These are phyloP conservation scores for Gymnothorax javanicus DNA, from an alignment of 2,797 vertebrate species.

Conservation along the genomic window DNA sequence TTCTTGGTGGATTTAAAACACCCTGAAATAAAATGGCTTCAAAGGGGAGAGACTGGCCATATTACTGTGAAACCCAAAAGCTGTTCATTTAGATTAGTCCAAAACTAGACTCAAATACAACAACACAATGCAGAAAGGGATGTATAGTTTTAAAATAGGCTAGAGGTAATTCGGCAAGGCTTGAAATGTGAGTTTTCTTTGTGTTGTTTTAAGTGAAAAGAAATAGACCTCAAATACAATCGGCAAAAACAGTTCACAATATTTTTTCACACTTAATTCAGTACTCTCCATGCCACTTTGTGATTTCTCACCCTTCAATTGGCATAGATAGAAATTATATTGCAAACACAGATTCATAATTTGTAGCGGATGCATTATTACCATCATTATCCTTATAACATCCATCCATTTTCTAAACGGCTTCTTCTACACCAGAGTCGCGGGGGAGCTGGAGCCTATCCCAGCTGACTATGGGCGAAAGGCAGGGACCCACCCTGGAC, in stretches of 20 bases:
- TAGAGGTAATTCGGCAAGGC: background rate
- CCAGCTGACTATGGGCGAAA: no score
- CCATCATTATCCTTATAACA: background rate
- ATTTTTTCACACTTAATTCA: background rate
- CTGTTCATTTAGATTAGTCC: background rate
- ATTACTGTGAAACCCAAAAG: background rate
- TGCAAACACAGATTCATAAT: background rate
- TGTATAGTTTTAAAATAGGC: conserved; percentile 56
- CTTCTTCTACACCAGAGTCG: no score
- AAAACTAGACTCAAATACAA: conserved; percentile 45
- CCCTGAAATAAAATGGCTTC: background rate
- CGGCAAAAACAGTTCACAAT: background rate
- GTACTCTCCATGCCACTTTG: background rate
- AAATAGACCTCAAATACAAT: background rate
- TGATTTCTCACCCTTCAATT: background rate
- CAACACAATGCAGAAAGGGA: conserved; percentile 56
- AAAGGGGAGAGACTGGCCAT: background rate
- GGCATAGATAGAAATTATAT: background rate
- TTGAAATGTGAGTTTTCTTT: background rate
- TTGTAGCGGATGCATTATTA: background rate
- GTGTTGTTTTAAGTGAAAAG: background rate
- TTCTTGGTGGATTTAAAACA: background rate
- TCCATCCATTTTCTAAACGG: no score
- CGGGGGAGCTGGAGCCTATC: no score
- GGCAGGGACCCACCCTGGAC: no score